These are phyloP conservation scores for Larimichthys crocea DNA, from an alignment of 2,113 vertebrate species.

Conservation along the genomic window DNA sequence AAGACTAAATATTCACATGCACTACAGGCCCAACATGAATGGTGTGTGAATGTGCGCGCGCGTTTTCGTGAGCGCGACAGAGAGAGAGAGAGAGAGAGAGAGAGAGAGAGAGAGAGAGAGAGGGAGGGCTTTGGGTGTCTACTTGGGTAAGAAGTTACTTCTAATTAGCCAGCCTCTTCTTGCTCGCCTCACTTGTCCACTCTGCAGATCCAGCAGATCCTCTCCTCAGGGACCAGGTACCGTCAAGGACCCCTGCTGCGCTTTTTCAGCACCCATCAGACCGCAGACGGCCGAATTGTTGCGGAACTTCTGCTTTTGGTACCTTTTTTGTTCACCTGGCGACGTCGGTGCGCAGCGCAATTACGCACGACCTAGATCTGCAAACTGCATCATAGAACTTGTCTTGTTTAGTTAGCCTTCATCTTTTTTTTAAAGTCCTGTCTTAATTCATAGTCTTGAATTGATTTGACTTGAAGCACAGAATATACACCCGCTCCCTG, in stretches of 20 bases:
- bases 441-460: background rate
- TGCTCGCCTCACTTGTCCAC: constrained; percentile 78
- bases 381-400: background rate
- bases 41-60: constrained; percentile 2
- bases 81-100: constrained; percentile 46
- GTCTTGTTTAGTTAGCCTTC: background rate
- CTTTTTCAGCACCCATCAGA: constrained; percentile 7
- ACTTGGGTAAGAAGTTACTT: constrained; percentile 83
- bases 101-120: constrained; percentile 37
- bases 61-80: background rate
- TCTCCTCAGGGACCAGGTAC: constrained; percentile 55
- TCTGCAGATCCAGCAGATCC: constrained; percentile 64
- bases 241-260: background rate
- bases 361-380: constrained; percentile 55
- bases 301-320: constrained; percentile 39
- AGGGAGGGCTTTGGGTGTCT: constrained; percentile 78
- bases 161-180: constrained; percentile 86
- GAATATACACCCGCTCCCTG: background rate
- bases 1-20: background rate
- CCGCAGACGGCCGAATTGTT: background rate
- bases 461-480: background rate
- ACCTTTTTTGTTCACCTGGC: background rate
- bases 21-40: background rate
- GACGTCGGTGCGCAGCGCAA: constrained; percentile 33
- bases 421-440: background rate